Base-by-base conservation (phyloP, 2,113 vertebrate species). In the Zingel zingel region DNA sequence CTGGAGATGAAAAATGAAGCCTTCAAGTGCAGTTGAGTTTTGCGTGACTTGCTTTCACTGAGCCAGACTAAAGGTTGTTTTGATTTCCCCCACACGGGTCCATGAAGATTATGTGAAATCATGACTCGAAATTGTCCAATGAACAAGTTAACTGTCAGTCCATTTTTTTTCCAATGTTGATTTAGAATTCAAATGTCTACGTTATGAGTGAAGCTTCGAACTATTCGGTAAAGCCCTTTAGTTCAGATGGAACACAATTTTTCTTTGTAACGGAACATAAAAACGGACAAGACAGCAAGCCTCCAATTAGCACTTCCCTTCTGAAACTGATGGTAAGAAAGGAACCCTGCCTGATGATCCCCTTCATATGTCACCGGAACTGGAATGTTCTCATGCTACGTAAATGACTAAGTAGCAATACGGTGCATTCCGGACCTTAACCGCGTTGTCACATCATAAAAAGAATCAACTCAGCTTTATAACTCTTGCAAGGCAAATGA, bases 161-260 rank as follows among this genome's bases (percentile, higher is more conserved):
- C 50, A 39, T 39, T 39, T 39, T 39, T 9, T 39, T 39, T 39
- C 36, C 8, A 39, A 9, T 39, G 39, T 39, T 39, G 39, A 39
- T 39, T 9, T 39, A 39, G 9, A 39, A 39, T 39, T 39, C 39
- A 39, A 39, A 39, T 39, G 39, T 39, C 9, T 39, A 39, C 9
- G 39, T 39, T 39, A 39, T 39, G 39, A 39, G 39, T 39, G 39
- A 39, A 10, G 8, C 8, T 39, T 39, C 39, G 6, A 9, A 39
- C 1, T 2, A 10, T 39, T 9, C 8, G 0, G 36, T 39, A 39
- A 39, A 39, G 36, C 8, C 9, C 39, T 39, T 10, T 39, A 39
- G 73, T 54, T 84, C 19, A 58, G 53, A 77, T 57, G 77, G 77
- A 83, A 81, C 64, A 67, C 72, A 33, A 36, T 61, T 82, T 75